phyloP scores from a whole-genome alignment of 2,797 vertebrate genomes.

The Muraenolepis orangiensis region DNA sequence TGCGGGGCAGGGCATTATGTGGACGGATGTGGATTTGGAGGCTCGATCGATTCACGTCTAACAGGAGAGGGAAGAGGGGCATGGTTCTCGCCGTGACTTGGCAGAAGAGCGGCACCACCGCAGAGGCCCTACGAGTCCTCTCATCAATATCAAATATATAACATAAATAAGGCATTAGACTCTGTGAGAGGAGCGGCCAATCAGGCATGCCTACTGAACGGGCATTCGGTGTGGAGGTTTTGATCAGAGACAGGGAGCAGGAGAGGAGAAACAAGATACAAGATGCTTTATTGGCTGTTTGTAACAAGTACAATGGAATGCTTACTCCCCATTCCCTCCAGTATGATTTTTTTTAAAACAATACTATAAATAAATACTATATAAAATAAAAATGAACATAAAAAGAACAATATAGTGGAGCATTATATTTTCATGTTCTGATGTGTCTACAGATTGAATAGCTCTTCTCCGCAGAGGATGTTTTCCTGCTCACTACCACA shows the following conservation, averaged over 20 bases:
- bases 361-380: too few relatives aligned
- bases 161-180: not conserved
- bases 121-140: not conserved
- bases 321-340: too few relatives aligned
- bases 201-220: not conserved
- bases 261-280: too few relatives aligned
- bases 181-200: not conserved
- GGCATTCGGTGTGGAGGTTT: not conserved
- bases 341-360: too few relatives aligned
- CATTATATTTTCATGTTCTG: too few relatives aligned
- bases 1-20: constrained; percentile 16
- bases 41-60: constrained; percentile 12
- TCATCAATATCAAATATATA: not conserved
- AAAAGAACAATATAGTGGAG: too few relatives aligned
- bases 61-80: constrained; percentile 7
- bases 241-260: not conserved
- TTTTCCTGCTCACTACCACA: not conserved
- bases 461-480: not conserved
- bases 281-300: too few relatives aligned
- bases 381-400: too few relatives aligned
- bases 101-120: not conserved
- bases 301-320: too few relatives aligned
- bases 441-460: not conserved
- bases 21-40: constrained; percentile 25
- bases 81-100: constrained; percentile 7